Percentiles rank a stretch among this genome's conserved stretches.
These are phyloP conservation scores for Muscicapa comitata DNA, from an alignment of 2,797 vertebrate species.

Conservation along the genomic window DNA sequence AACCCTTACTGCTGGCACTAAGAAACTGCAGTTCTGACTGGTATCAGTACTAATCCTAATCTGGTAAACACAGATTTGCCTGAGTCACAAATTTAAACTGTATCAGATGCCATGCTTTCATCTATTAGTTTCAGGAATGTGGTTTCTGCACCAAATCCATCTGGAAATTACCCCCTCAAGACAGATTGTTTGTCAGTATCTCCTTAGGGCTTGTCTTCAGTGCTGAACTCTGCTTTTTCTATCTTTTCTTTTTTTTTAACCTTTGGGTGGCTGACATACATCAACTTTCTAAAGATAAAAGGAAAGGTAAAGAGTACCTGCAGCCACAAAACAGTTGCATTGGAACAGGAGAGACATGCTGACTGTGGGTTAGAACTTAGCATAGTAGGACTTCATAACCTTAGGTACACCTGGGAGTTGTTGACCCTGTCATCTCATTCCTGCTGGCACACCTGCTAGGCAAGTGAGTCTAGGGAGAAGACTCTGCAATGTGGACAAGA, in stretches of 20 bases:
- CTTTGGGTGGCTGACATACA: neutral
- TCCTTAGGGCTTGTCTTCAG: conserved; percentile 1
- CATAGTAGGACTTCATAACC: neutral
- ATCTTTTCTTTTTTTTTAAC: neutral
- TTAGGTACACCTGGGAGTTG: neutral
- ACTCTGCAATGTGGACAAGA: neutral
- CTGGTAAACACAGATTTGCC: conserved; percentile 15
- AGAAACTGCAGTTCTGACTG: neutral
- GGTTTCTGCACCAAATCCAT: conserved; percentile 10
- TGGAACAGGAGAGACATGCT: neutral
- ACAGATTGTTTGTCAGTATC: conserved; percentile 1
- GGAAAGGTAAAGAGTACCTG: neutral
- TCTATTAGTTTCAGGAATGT: conserved; percentile 52
- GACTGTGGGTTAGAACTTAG: neutral
- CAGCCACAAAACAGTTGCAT: neutral
- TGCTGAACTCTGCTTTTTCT: neutral
- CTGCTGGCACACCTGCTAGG: neutral
- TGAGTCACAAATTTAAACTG: conserved; percentile 1
- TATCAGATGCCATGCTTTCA: conserved; percentile 20
- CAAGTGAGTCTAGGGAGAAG: neutral
- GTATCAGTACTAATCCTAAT: conserved; percentile 38
- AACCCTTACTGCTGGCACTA: neutral
- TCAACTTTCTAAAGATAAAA: neutral
- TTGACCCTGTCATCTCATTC: neutral
- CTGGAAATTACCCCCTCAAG: conserved; percentile 8